Conservation (phyloP, 1,140 invertebrate species). For the Rhysida immarginata region DNA sequence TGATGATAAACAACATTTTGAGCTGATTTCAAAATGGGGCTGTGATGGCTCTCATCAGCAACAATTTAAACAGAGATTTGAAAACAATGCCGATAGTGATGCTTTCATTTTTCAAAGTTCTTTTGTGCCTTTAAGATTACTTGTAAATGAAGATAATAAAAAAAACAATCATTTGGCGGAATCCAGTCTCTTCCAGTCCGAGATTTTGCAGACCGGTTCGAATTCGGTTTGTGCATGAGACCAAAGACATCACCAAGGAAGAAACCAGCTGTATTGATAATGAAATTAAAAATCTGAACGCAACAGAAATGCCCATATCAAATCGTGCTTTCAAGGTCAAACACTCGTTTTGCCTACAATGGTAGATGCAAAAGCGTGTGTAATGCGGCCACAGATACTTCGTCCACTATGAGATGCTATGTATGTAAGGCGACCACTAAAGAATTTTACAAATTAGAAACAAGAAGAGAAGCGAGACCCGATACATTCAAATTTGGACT, state of each 20-base stretch:
- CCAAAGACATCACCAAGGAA: not conserved
- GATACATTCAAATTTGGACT: not conserved
- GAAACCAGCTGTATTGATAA: not conserved
- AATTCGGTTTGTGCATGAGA: not conserved
- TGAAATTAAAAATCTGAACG: not conserved
- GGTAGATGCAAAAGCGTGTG: not conserved
- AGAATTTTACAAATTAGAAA: not conserved
- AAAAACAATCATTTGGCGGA: not conserved
- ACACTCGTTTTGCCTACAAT: not conserved
- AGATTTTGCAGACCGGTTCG: not conserved
- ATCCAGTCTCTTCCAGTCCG: not conserved
- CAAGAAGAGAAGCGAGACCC: not conserved
- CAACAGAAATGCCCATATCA: too few relatives aligned
- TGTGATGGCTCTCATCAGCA: not conserved
- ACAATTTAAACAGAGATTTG: not conserved
- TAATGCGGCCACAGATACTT: not conserved
- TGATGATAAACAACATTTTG: not conserved
- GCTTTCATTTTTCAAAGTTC: not conserved
- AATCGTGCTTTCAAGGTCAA: too few relatives aligned
- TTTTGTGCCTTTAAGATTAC: not conserved
- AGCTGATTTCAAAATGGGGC: not conserved
- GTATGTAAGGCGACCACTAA: not conserved
- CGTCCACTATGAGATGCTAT: not conserved
- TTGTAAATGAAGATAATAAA: not conserved
- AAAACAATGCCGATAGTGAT: not conserved